A percentile compares a stretch with the other conserved stretches of the same genome.
Conservation (phyloP, 2,113 vertebrate species). For the Cyprinodon brontotheroides region DNA sequence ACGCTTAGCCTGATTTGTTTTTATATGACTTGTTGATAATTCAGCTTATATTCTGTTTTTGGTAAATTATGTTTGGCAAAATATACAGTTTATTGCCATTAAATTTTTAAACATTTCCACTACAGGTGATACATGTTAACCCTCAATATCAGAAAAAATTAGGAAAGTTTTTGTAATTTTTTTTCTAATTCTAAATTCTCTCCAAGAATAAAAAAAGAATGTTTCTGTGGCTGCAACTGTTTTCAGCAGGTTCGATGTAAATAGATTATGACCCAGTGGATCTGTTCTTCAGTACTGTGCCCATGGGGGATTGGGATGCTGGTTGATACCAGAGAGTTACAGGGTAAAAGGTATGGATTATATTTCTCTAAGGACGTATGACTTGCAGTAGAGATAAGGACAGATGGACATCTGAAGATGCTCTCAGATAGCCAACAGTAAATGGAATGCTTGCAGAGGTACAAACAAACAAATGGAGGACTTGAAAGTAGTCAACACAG, state of each 20-base stretch:
- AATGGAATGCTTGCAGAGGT: constrained; percentile 11
- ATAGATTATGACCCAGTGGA: constrained; percentile 10
- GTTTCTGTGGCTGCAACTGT: constrained; percentile 10
- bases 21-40: not conserved
- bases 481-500: constrained; percentile 15
- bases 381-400: constrained; percentile 27
- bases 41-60: not conserved
- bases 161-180: constrained; percentile 2
- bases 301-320: constrained; percentile 26
- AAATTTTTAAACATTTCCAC: not conserved
- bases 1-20: not conserved
- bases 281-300: constrained; percentile 27
- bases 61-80: not conserved
- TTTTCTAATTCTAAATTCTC: not conserved
- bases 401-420: constrained; percentile 47
- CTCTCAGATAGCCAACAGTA: constrained; percentile 52
- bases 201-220: not conserved
- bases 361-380: constrained; percentile 37
- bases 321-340: constrained; percentile 25
- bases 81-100: not conserved
- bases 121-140: not conserved
- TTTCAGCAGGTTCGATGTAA: constrained; percentile 13
- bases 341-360: constrained; percentile 40
- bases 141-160: not conserved
- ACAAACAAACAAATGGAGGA: constrained; percentile 25